Evolutionary conservation across 2,888 invertebrate genomes (phyloP), one percentile per base, ranked within the genome.

Genomic region (Cetonia aurata): DNA sequence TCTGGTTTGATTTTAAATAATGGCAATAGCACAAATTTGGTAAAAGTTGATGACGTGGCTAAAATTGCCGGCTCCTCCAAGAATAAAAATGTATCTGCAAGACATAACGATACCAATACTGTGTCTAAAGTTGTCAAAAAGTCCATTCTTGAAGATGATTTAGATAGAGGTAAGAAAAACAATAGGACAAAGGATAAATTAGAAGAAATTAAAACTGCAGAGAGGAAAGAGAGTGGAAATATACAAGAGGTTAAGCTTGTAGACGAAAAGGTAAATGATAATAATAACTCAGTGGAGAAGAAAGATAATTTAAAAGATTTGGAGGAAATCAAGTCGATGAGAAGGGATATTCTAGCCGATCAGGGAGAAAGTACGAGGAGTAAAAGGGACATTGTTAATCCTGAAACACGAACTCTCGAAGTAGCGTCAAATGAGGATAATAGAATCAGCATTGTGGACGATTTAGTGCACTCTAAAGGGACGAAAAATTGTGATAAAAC

Each of bases 321-420:
- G 4, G 67, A 73, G 53, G 72, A 74, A 31, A 59, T 65, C 33
- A 48, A 74, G 53, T 52, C 73, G 57, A 72, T 74, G 55, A 69
- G 76, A 73, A 71, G 75, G 46, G 76, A 77, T 60, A 77, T 75
- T 67, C 52, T 74, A 67, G 73, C 75, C 0, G 37, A 62, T 46
- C 60, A 62, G 37, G 57, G 67, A 53, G 69, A 25, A 44, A 50
- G 15, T 57, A 55, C 59, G 55, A 48, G 68, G 50, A 68, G 37
- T 55, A 70, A 67, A 65, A 53, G 74, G 69, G 48, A 65, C 41
- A 4, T 37, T 19, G 3, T 6, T 19, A 10, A 52, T 17, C 13
- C n/a, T 4, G 12, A 50, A 12, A 12, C 17, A 13, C 13, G 62
- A 19, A 60, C 42, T 6, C 37, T 57, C 13, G 56, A 68, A 25